Evolutionary conservation across 2,888 invertebrate genomes (phyloP), one percentile per base, ranked within the genome.

Genomic region (Megamerina dolium): DNA sequence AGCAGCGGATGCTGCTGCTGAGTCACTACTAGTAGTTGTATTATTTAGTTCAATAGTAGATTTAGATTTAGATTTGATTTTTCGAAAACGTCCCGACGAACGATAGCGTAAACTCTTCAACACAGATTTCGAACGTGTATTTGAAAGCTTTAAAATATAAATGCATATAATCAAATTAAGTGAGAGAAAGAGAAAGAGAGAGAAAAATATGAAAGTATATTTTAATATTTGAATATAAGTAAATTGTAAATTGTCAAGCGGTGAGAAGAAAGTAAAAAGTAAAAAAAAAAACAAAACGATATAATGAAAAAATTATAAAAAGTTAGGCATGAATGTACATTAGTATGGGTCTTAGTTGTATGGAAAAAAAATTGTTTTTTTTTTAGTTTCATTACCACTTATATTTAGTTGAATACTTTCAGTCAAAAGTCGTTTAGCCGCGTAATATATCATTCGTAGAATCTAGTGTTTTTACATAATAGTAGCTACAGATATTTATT

Each of bases 21-120:
- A 46, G 16, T 27, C 50, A 26, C 32, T 43, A n/a, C 46, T 46
- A 8, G 35, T 29, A 37, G 31, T 41, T 10, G 23, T 10, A 16
- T 45, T 50, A 45, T 54, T 55, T 23, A 58, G 52, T 46, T 56
- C 55, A 43, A 58, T 45, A 16, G 56, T 50, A 37, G 60, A 62
- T 51, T 59, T 58, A 14, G 59, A 59, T 46, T 54, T 57, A 21
- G 60, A 53, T 36, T 54, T 56, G 13, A 55, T 55, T n/a, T n/a
- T n/a, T n/a, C n/a, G n/a, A n/a, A n/a, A n/a, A 33, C 54, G 50
- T 37, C 60, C 51, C 34, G 54, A 50, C n/a, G 60, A 53, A 49
- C 57, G 59, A 53, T 57, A 58, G 52, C 61, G 55, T 42, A 63
- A 58, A 51, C 61, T 61, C 58, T 60, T 63, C 53, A 63, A 53